phyloP scores from a whole-genome alignment of 1,140 invertebrate species.

The Pomacea maculata region DNA sequence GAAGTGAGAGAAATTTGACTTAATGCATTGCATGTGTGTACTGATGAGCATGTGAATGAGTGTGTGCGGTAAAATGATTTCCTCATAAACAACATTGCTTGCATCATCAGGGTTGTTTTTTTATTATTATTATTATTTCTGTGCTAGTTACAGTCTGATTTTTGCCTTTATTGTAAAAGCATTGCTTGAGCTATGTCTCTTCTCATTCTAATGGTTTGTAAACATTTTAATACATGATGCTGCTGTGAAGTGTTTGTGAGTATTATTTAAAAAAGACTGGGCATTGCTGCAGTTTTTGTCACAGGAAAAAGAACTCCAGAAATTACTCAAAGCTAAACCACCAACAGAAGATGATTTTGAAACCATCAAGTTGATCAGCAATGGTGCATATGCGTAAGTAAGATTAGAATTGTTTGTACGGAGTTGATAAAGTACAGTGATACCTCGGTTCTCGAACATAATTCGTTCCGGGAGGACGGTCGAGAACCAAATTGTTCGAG shows the following conservation, averaged over 20 bases:
- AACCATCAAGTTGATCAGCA: constrained; percentile 96
- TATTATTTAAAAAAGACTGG: not conserved
- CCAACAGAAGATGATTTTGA: constrained; percentile 97
- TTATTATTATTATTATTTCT: too few relatives aligned
- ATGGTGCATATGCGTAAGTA: constrained; percentile 77
- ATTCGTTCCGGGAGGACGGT: too few relatives aligned
- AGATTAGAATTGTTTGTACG: not conserved
- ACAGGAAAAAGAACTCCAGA: constrained; percentile 32
- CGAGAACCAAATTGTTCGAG: too few relatives aligned
- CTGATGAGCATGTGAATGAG: too few relatives aligned
- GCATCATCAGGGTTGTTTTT: too few relatives aligned
- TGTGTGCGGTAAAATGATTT: too few relatives aligned
- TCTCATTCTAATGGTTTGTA: not conserved
- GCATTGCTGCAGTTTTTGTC: not conserved
- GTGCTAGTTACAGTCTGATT: not conserved
- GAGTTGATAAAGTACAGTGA: too few relatives aligned
- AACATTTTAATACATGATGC: not conserved
- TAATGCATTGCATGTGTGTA: not conserved
- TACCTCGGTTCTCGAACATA: too few relatives aligned
- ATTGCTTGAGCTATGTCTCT: too few relatives aligned
- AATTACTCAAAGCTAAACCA: constrained; percentile 46
- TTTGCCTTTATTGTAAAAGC: not conserved
- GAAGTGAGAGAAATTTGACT: constrained; percentile 15
- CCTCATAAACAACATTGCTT: too few relatives aligned
- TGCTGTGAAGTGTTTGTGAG: not conserved